Conservation (phyloP, 53 echinoderm and acorn worm species). For the Antedon mediterranea region DNA sequence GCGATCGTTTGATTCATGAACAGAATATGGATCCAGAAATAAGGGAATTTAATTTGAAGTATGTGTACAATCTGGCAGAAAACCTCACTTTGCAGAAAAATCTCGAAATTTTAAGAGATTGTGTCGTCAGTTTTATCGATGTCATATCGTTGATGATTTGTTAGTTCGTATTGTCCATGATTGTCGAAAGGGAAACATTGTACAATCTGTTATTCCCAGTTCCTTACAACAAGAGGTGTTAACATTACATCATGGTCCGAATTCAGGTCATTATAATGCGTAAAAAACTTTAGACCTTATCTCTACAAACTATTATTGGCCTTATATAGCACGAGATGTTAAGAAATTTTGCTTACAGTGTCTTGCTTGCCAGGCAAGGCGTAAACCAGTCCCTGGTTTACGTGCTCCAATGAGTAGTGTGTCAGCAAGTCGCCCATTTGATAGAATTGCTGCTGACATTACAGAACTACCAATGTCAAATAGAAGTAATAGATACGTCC, state of each 20-base stretch:
- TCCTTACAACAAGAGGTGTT: neutral
- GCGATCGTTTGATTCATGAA: too few relatives aligned
- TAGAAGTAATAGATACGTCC: conserved; percentile 26
- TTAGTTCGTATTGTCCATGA: too few relatives aligned
- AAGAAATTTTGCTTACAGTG: conserved; percentile 16
- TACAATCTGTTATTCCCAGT: neutral
- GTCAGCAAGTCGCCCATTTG: conserved; percentile 16
- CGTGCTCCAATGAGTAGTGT: conserved; percentile 26
- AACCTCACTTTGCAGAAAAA: too few relatives aligned
- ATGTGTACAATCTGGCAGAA: too few relatives aligned
- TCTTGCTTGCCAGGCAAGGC: conserved; percentile 23
- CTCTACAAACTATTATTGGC: conserved; percentile 24
- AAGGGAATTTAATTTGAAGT: too few relatives aligned
- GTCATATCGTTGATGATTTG: too few relatives aligned
- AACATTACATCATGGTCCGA: neutral
- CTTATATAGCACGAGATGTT: conserved; percentile 29
- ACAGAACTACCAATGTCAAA: conserved; percentile 23
- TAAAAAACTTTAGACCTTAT: neutral
- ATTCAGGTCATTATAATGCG: neutral
- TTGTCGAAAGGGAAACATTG: neutral
- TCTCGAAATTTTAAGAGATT: too few relatives aligned
- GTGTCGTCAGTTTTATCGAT: too few relatives aligned
- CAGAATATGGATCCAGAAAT: too few relatives aligned
- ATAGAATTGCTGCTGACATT: conserved; percentile 37
- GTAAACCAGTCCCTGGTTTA: conserved; percentile 19